Percentiles rank a stretch among this genome's conserved stretches.
phyloP scores from a whole-genome alignment of 2,888 invertebrate species.

The Cephus nigrinus region DNA sequence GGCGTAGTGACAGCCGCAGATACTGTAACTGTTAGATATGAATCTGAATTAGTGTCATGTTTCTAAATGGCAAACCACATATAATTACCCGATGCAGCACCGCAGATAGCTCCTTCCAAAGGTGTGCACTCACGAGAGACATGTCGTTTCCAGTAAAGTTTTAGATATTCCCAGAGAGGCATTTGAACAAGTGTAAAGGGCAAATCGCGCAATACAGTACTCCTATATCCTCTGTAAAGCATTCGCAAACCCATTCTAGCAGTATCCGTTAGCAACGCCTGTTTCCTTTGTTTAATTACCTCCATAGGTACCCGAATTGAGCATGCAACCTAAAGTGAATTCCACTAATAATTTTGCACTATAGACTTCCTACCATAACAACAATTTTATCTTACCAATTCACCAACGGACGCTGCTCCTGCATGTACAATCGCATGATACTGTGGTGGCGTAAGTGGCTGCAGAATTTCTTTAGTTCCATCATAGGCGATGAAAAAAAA shows the following conservation, averaged over 20 bases:
- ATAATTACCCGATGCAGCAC: constrained; percentile 80
- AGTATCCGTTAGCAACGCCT: constrained; percentile 71
- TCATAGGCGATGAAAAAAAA: constrained; percentile 93
- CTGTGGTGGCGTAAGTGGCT: constrained; percentile 69
- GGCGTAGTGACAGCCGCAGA: constrained; percentile 94
- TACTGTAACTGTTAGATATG: constrained; percentile 72
- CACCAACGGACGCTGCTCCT: constrained; percentile 85
- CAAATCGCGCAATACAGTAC: constrained; percentile 83
- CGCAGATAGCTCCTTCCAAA: constrained; percentile 85
- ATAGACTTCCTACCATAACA: neutral
- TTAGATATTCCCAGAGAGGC: constrained; percentile 94
- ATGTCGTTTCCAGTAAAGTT: constrained; percentile 69
- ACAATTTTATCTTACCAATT: constrained; percentile 75
- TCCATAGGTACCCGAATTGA: constrained; percentile 94
- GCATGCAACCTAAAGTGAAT: constrained; percentile 80
- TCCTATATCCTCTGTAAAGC: constrained; percentile 81
- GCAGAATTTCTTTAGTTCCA: constrained; percentile 74
- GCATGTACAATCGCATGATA: constrained; percentile 82
- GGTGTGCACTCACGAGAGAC: constrained; percentile 67
- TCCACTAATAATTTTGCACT: constrained; percentile 9
- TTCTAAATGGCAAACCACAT: neutral
- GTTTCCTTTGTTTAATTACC: constrained; percentile 94
- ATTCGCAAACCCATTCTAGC: constrained; percentile 50
- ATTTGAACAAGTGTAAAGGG: constrained; percentile 97
- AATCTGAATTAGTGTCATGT: neutral